These are phyloP conservation scores for Polypedilum vanderplanki DNA, from an alignment of 1,140 invertebrate genomes.

Conservation along the genomic window DNA sequence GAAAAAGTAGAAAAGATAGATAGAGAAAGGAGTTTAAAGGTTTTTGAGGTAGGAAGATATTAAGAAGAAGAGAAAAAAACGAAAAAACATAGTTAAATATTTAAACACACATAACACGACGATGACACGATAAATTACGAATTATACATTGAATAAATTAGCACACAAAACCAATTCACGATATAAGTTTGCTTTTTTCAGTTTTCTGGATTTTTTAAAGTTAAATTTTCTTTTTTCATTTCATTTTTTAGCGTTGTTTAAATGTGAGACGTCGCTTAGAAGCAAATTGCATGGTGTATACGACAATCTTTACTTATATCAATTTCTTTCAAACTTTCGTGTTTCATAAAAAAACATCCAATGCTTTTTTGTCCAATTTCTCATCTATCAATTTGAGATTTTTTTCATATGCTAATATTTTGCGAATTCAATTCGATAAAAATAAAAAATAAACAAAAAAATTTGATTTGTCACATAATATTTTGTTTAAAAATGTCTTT, in stretches of 20 bases:
- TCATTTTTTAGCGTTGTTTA: background rate
- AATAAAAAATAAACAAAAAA: too few relatives aligned
- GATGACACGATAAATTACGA: conserved; percentile 34
- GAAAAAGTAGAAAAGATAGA: too few relatives aligned
- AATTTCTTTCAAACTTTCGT: conserved; percentile 10
- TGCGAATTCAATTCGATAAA: background rate
- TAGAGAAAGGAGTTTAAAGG: background rate
- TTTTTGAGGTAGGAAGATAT: background rate
- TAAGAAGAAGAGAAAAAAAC: conserved; percentile 25
- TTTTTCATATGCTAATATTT: conserved; percentile 15
- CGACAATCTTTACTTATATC: background rate
- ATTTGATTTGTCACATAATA: conserved; percentile 7
- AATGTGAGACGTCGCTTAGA: background rate
- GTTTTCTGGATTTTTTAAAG: background rate
- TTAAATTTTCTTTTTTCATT: conserved; percentile 8
- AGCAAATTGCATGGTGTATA: conserved; percentile 12
- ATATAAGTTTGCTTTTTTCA: conserved; percentile 33
- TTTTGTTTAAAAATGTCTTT: conserved; percentile 28
- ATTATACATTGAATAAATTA: conserved; percentile 38
- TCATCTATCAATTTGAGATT: background rate
- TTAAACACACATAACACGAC: conserved; percentile 29
- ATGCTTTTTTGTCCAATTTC: background rate
- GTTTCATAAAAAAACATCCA: conserved; percentile 7
- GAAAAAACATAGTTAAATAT: conserved; percentile 26
- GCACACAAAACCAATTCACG: conserved; percentile 40